Evolutionary conservation across 2,888 invertebrate genomes (phyloP).

Genomic region (Schizotus pectinicornis): DNA sequence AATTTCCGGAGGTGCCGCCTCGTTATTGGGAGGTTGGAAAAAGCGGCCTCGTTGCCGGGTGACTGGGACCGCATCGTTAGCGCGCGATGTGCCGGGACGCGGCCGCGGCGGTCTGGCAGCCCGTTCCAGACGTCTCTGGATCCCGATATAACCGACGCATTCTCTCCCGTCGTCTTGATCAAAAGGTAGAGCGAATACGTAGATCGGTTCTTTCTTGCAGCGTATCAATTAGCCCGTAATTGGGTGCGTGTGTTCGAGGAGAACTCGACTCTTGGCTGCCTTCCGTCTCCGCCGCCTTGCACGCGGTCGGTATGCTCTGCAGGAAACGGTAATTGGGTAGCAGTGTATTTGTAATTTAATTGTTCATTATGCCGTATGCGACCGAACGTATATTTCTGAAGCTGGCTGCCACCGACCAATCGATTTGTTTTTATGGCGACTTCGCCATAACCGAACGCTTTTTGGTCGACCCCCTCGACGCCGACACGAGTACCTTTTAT

Average conservation of each 20-base stretch:
- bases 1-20: too few species aligned
- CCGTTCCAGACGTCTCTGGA: slow-evolving; percentile 5
- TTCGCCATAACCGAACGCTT: slow-evolving; percentile 22
- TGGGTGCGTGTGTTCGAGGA: slow-evolving; percentile 37
- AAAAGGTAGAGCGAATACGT: slow-evolving; percentile 29
- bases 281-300: slow-evolving; percentile 28
- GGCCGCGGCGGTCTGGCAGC: slow-evolving; percentile 18
- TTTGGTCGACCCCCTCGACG: slow-evolving; percentile 8
- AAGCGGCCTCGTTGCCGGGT: slow-evolving; percentile 8
- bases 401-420: slow-evolving; percentile 34
- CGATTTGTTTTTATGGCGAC: slow-evolving; percentile 32
- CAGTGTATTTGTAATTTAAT: slow-evolving; percentile 56
- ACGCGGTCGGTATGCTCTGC: slow-evolving; percentile 45
- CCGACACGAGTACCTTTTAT: not conserved
- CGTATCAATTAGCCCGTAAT: slow-evolving; percentile 42
- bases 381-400: slow-evolving; percentile 37
- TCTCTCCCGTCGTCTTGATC: slow-evolving; percentile 29
- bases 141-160: not conserved
- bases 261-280: slow-evolving; percentile 28
- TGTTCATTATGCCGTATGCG: slow-evolving; percentile 55
- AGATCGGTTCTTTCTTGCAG: slow-evolving; percentile 30
- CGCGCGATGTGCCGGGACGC: slow-evolving; percentile 13
- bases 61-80: slow-evolving; percentile 30
- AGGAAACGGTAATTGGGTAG: slow-evolving; percentile 56
- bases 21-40: not conserved